phyloP scores from a whole-genome alignment of 1,140 invertebrate species.

The Drosophila fuyamai region DNA sequence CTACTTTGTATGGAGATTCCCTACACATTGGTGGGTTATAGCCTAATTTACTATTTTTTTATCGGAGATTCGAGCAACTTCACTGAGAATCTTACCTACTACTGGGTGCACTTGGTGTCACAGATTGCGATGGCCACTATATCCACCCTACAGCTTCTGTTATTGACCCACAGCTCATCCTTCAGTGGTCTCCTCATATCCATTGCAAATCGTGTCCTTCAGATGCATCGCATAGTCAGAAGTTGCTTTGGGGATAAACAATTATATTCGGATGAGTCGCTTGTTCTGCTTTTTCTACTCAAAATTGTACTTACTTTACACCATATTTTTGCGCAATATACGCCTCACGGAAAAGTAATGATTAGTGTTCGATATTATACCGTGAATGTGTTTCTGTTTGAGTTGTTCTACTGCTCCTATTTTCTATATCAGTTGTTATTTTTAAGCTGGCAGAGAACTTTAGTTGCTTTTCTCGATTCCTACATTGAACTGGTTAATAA shows the following conservation, averaged over 20 bases:
- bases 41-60: background rate
- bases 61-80: background rate
- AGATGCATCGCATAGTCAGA: slow-evolving; percentile 3
- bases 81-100: slow-evolving; percentile 21
- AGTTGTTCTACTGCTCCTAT: slow-evolving; percentile 19
- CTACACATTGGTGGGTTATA: background rate
- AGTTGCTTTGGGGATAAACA: background rate
- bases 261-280: slow-evolving; percentile 1
- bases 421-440: slow-evolving; percentile 24
- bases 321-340: slow-evolving; percentile 30
- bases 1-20: slow-evolving; percentile 17
- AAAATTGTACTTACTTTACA: slow-evolving; percentile 2
- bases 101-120: slow-evolving; percentile 3
- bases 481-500: background rate
- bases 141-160: slow-evolving; percentile 9
- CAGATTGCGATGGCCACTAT: background rate
- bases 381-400: slow-evolving; percentile 27
- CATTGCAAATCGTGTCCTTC: slow-evolving; percentile 5
- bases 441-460: slow-evolving; percentile 16
- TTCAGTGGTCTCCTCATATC: slow-evolving; percentile 3
- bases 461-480: slow-evolving; percentile 5
- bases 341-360: background rate
- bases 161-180: slow-evolving; percentile 4
- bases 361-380: slow-evolving; percentile 20
- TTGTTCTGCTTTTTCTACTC: slow-evolving; percentile 17